phyloP scores from a whole-genome alignment of 2,888 invertebrate species.

The Pyrrhia umbra region DNA sequence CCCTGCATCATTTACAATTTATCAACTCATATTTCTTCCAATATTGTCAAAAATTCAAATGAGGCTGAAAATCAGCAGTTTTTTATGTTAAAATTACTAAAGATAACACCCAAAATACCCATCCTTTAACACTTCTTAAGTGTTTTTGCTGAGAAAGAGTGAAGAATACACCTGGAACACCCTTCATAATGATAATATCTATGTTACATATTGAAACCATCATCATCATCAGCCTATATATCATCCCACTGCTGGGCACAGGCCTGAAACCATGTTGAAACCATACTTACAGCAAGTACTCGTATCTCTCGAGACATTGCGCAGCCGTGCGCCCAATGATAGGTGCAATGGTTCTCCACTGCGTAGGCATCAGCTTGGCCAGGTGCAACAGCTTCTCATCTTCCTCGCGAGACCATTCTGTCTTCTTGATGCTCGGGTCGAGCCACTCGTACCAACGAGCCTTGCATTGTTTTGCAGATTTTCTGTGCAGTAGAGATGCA shows the following conservation, averaged over 20 bases:
- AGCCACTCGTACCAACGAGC: slow-evolving; percentile 99
- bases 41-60: too few species aligned
- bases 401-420: slow-evolving; percentile 99
- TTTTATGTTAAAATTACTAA: too few species aligned
- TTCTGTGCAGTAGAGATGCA: slow-evolving; percentile 98
- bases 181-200: too few species aligned
- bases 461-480: slow-evolving; percentile 99
- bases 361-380: slow-evolving; percentile 99
- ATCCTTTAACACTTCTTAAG: too few species aligned
- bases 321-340: slow-evolving; percentile 99
- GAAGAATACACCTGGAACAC: too few species aligned
- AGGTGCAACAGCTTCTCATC: slow-evolving; percentile 99
- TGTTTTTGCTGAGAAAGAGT: too few species aligned
- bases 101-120: too few species aligned
- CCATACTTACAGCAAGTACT: slow-evolving; percentile 96
- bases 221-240: too few species aligned
- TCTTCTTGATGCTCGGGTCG: slow-evolving; percentile 99
- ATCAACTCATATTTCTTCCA: neutral
- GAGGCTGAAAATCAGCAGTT: too few species aligned
- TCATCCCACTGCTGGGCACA: too few species aligned
- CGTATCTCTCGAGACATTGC: slow-evolving; percentile 99
- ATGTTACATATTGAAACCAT: too few species aligned
- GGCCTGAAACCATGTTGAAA: neutral
- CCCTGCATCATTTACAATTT: slow-evolving; percentile 88
- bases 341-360: slow-evolving; percentile 99